Evolutionary conservation across 1,140 invertebrate species (phyloP), one percentile per base, ranked within the genome.

Genomic region (Adelges cooleyi): DNA sequence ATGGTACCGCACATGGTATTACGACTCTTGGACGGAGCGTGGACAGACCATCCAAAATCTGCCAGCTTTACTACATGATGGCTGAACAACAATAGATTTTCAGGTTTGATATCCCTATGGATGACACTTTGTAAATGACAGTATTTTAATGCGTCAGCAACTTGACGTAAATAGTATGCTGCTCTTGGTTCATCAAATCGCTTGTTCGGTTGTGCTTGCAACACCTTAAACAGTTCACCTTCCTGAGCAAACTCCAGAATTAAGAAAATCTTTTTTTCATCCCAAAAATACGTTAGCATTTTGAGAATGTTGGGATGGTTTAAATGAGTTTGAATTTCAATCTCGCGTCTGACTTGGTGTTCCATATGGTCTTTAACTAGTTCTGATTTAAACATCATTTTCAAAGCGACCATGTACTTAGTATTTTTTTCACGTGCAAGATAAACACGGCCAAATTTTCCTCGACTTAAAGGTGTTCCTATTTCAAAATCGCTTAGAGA

Each of bases 31-130:
- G 86, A 87, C 6, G 90, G 88, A 5, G 90, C 87, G 77, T 95
- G 92, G 10, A 94, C 91, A 18, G 91, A 94, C 91, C 91, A 95
- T 1, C 92, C 92, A 81, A 95, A 95, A 74, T 95, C 92, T 36
- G 90, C 89, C 53, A 95, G 80, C 77, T 95, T 95, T 0, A 95
- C 77, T 73, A 92, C 82, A 68, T 87, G 89, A 52, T 82, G 79
- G 10, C 78, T 75, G 1, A 84, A 84, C 1, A 95, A 75, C 15
- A 94, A 74, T 18, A 95, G 80, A 77, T 95, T 95, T 74, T 94
- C 90, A n/a, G 90, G 90, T 74, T 94, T 95, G 6, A 95, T 84
- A 75, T 91, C 89, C 71, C 92, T 79, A 74, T 95, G 92, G 69
- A 95, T 96, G 0, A 96, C 92, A 72, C 90, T 84, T 69, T 91